Percentiles rank a stretch among this genome's conserved stretches.
These are phyloP conservation scores for Chrysogorgia sp. DNA, from an alignment of 92 coral and sea anemone species.

Conservation along the genomic window DNA sequence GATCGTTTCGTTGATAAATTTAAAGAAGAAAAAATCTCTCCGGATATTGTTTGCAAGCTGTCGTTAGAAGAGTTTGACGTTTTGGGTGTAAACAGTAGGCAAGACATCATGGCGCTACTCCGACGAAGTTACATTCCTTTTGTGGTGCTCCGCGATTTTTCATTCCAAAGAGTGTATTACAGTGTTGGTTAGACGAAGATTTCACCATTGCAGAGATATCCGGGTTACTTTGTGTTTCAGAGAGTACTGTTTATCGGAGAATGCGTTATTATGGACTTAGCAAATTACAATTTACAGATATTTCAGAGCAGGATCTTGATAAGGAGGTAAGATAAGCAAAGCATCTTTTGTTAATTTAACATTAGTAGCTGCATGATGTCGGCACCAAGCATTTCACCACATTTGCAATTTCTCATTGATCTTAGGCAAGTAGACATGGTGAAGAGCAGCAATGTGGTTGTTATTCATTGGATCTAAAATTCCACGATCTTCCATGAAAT, in stretches of 20 bases:
- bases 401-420: too few relatives aligned
- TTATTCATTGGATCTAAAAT: slow-evolving; percentile 59
- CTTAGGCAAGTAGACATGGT: too few relatives aligned
- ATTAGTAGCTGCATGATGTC: too few relatives aligned
- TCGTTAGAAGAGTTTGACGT: slow-evolving; percentile 22
- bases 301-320: slow-evolving; percentile 62
- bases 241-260: slow-evolving; percentile 60
- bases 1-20: slow-evolving; percentile 7
- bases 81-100: slow-evolving; percentile 30
- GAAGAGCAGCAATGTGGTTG: slow-evolving; percentile 69
- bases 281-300: slow-evolving; percentile 51
- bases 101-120: slow-evolving; percentile 35
- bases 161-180: slow-evolving; percentile 62
- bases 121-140: neutral
- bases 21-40: slow-evolving; percentile 40
- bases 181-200: slow-evolving; percentile 55
- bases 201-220: slow-evolving; percentile 61
- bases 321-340: slow-evolving; percentile 21
- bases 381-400: too few relatives aligned
- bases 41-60: slow-evolving; percentile 41
- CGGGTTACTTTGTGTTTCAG: slow-evolving; percentile 41
- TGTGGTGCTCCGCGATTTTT: slow-evolving; percentile 62
- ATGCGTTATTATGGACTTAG: slow-evolving; percentile 66
- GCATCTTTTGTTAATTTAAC: too few relatives aligned
- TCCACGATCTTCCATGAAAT: slow-evolving; percentile 60